Evolutionary conservation across 2,888 invertebrate genomes (phyloP).

Genomic region (Chesias legatella): DNA sequence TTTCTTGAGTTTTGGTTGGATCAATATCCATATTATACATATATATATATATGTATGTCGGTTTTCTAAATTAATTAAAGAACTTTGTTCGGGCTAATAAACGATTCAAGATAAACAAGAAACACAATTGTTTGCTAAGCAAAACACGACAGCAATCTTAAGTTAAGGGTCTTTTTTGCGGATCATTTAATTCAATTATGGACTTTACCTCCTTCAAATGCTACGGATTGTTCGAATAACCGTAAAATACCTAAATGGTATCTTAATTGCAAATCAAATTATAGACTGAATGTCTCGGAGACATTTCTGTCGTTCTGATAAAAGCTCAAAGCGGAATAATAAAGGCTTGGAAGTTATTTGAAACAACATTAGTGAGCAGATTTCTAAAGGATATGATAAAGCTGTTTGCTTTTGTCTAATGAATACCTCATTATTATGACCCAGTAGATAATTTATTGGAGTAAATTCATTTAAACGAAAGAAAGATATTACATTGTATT

Average conservation of each 20-base stretch:
- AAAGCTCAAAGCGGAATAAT: slow-evolving; percentile 23
- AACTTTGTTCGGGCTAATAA: too few relatives aligned
- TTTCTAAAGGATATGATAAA: slow-evolving; percentile 10
- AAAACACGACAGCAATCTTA: slow-evolving; percentile 26
- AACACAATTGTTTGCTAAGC: slow-evolving; percentile 17
- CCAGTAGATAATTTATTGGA: too few relatives aligned
- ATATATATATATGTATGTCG: too few relatives aligned
- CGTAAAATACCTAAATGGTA: slow-evolving; percentile 53
- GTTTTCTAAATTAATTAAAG: too few relatives aligned
- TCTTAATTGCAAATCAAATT: slow-evolving; percentile 56
- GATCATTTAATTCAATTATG: slow-evolving; percentile 55
- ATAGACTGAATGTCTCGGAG: slow-evolving; percentile 32
- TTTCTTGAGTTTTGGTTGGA: too few relatives aligned
- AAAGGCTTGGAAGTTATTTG: slow-evolving; percentile 24
- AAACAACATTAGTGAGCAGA: slow-evolving; percentile 20
- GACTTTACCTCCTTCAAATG: slow-evolving; percentile 49
- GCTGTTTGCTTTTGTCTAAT: slow-evolving; percentile 14
- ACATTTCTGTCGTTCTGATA: slow-evolving; percentile 25
- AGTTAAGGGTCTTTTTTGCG: slow-evolving; percentile 38
- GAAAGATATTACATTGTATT: background rate
- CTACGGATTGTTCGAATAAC: slow-evolving; percentile 49
- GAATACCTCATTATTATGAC: too few relatives aligned
- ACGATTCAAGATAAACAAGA: too few relatives aligned
- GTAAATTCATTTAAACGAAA: too few relatives aligned
- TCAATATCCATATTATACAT: too few relatives aligned